These are phyloP conservation scores for Ochlodes sylvanus DNA, from an alignment of 2,888 invertebrate genomes.

Conservation along the genomic window DNA sequence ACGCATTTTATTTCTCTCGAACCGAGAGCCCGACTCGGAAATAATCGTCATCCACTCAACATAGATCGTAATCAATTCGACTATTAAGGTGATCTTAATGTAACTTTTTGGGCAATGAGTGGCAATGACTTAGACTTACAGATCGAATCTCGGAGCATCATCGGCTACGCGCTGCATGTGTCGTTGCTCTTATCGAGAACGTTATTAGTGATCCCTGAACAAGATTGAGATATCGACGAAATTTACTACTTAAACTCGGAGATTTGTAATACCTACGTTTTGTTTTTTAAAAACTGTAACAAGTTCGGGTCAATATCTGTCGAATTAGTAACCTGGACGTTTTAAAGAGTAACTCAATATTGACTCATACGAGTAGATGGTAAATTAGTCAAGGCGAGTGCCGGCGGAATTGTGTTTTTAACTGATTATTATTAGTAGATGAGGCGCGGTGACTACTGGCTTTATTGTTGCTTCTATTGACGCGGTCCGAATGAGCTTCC, in stretches of 20 bases:
- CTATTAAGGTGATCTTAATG: slow-evolving; percentile 81
- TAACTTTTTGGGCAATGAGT: slow-evolving; percentile 67
- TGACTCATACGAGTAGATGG: slow-evolving; percentile 34
- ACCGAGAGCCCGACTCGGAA: slow-evolving; percentile 77
- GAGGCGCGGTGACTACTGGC: slow-evolving; percentile 63
- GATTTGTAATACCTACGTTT: slow-evolving; percentile 26
- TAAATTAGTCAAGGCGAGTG: slow-evolving; percentile 36
- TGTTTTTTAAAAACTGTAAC: slow-evolving; percentile 17
- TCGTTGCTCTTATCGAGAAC: slow-evolving; percentile 39
- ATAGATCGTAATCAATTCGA: slow-evolving; percentile 82
- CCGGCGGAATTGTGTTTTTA: slow-evolving; percentile 64
- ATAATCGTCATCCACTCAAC: slow-evolving; percentile 83
- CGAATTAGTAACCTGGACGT: neutral
- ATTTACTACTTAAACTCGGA: slow-evolving; percentile 12
- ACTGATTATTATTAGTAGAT: slow-evolving; percentile 68
- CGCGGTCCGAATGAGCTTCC: slow-evolving; percentile 70
- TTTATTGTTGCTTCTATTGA: slow-evolving; percentile 72
- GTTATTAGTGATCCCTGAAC: slow-evolving; percentile 42
- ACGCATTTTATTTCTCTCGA: slow-evolving; percentile 80
- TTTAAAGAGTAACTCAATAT: slow-evolving; percentile 21
- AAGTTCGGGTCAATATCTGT: neutral
- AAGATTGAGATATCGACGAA: slow-evolving; percentile 41
- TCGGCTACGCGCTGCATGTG: slow-evolving; percentile 48
- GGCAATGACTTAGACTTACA: slow-evolving; percentile 65
- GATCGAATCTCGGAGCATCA: slow-evolving; percentile 56